Conservation (phyloP, 2,113 vertebrate genomes). For the Motacilla tschutschensis region DNA sequence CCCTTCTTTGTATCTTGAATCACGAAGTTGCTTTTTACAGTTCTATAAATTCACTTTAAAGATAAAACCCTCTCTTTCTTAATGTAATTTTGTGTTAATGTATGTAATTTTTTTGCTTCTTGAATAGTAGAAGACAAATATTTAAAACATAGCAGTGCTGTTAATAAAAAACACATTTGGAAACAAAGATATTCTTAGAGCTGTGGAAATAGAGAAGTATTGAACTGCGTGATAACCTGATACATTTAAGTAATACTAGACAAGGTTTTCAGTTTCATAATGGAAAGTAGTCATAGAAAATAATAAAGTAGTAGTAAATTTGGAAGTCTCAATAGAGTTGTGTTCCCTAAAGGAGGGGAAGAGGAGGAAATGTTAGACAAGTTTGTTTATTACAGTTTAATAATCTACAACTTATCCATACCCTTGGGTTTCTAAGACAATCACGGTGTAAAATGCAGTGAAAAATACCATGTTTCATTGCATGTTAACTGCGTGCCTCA, state of each 20-base stretch:
- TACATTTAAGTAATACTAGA: not conserved
- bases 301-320: not conserved
- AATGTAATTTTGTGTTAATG: constrained; percentile 23
- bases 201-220: not conserved
- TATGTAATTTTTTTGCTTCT: not conserved
- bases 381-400: not conserved
- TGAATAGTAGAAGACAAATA: not conserved
- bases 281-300: not conserved
- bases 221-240: not conserved
- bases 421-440: not conserved
- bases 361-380: not conserved
- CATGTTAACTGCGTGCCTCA: not conserved
- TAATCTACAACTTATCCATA: not conserved
- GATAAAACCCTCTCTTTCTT: constrained; percentile 29
- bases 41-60: constrained; percentile 72
- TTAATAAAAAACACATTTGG: constrained; percentile 1
- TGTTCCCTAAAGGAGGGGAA: not conserved
- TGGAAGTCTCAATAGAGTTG: not conserved
- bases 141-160: not conserved
- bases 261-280: not conserved
- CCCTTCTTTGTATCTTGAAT: constrained; percentile 44
- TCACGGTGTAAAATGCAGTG: not conserved
- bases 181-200: not conserved
- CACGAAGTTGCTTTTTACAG: constrained; percentile 65
- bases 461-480: not conserved